Base-by-base conservation (phyloP, 2,888 invertebrate genomes). In the Chrysolina haemoptera region DNA sequence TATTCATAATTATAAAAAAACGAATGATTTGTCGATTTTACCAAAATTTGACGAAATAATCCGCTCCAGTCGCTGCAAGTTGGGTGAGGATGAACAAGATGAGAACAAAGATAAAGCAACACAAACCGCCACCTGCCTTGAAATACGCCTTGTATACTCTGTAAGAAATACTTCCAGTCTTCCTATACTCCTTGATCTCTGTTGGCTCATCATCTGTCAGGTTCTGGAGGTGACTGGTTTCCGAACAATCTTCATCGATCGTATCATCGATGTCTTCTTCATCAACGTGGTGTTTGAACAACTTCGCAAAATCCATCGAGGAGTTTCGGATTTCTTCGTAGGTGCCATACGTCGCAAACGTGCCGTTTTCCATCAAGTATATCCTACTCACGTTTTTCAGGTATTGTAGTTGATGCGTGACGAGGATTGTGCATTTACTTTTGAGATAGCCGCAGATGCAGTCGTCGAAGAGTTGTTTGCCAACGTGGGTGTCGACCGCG, bases 401-500 rank as follows among this genome's bases (percentile, higher is more conserved):
- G 82, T 93, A 94, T 84, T 96, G 96, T 27, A 95, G 88, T 85
- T 96, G 96, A 87, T 96, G 96, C 0, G 96, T 96, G 74, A 95
- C 94, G 11, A 96, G 90, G 76, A 96, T 91, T 35, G 94, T 89
- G 1, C 94, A 93, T 84, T 93, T 91, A 75, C 92, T 88, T 14
- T 89, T 88, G 74, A 91, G 81, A 68, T 89, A 88, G 1, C 88
- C 62, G 86, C 73, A 88, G 71, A 95, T 92, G 69, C 94, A 95
- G 86, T 94, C 91, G 65, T 94, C 91, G 83, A 95, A 95, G 6
- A 96, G 87, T 85, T 94, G 92, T 74, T 92, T 91, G 0, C 93
- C 93, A n/a, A 95, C 95, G 74, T 92, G 92, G 0, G 93, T 90
- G 85, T 96, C 95, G 0, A 95, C 95, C 0, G 95, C 95, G 74